These are phyloP conservation scores for Montipora sp. DNA, from an alignment of 64 coral and sea anemone species.

Conservation along the genomic window DNA sequence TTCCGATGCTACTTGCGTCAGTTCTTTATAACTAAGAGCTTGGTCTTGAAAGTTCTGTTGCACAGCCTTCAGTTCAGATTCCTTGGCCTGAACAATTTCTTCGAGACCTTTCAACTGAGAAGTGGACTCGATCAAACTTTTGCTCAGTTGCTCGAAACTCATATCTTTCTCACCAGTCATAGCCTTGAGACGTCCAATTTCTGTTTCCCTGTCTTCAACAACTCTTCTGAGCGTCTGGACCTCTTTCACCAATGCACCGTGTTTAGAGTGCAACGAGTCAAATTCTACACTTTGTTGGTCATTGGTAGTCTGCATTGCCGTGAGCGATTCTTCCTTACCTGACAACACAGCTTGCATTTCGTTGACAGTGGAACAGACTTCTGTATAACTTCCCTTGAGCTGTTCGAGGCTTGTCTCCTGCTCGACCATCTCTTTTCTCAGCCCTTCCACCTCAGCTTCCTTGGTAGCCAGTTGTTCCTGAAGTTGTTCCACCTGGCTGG, in stretches of 20 bases:
- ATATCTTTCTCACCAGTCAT: slow-evolving; percentile 13
- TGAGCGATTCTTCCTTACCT: neutral
- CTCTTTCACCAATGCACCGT: neutral
- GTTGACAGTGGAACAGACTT: slow-evolving; percentile 31
- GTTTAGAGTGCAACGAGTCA: slow-evolving; percentile 15
- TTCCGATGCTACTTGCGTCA: neutral
- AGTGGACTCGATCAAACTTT: slow-evolving; percentile 37
- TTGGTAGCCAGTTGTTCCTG: slow-evolving; percentile 18
- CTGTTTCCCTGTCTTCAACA: slow-evolving; percentile 9
- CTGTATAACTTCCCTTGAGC: slow-evolving; percentile 34
- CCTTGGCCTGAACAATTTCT: slow-evolving; percentile 32
- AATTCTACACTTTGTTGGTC: neutral
- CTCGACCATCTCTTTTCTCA: slow-evolving; percentile 36
- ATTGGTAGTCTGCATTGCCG: neutral
- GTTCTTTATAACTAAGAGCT: neutral
- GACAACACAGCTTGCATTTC: slow-evolving; percentile 16
- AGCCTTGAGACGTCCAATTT: slow-evolving; percentile 14
- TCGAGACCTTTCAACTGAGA: slow-evolving; percentile 44
- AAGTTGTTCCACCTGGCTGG: slow-evolving; percentile 29
- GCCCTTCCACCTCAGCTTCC: slow-evolving; percentile 49
- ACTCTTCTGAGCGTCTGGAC: neutral
- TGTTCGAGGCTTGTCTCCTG: slow-evolving; percentile 21
- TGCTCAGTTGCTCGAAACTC: slow-evolving; percentile 21
- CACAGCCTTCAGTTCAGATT: slow-evolving; percentile 3
- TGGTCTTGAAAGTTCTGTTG: slow-evolving; percentile 4